Percentiles rank a stretch among this genome's conserved stretches.
Evolutionary conservation across 2,888 invertebrate genomes (phyloP).

Genomic region (Acrobasis consociella): DNA sequence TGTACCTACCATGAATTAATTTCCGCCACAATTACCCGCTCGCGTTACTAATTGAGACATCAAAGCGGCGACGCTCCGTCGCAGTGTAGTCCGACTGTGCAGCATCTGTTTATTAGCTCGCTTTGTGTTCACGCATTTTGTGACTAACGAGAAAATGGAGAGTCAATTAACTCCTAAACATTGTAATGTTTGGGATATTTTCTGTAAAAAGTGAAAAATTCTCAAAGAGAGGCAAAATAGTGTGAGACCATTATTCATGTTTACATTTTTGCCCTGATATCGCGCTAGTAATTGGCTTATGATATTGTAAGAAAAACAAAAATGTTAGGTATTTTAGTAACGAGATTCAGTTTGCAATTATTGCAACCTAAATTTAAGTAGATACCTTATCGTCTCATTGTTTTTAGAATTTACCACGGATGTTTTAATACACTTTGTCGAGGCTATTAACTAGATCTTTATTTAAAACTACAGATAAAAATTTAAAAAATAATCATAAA

Average conservation of each 20-base stretch:
- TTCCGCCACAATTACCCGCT: constrained; percentile 78
- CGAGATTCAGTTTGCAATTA: too few relatives aligned
- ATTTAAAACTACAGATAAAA: too few relatives aligned
- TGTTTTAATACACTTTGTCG: too few relatives aligned
- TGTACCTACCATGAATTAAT: constrained; percentile 63
- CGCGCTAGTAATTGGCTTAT: not conserved
- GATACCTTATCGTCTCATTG: too few relatives aligned
- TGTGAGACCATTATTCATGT: not conserved
- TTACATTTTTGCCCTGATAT: too few relatives aligned
- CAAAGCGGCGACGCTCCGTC: constrained; percentile 66
- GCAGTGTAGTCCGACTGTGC: constrained; percentile 31
- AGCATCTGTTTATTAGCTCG: constrained; percentile 47
- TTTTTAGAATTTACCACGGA: too few relatives aligned
- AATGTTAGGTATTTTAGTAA: too few relatives aligned
- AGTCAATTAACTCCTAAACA: constrained; percentile 2
- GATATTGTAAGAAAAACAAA: not conserved
- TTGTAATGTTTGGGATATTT: not conserved
- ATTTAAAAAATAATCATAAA: too few relatives aligned
- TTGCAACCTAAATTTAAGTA: too few relatives aligned
- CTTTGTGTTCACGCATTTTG: constrained; percentile 34
- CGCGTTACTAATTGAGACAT: constrained; percentile 80
- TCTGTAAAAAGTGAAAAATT: not conserved
- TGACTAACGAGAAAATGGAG: constrained; percentile 25
- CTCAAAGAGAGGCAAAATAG: not conserved
- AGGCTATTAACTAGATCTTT: too few relatives aligned